These are phyloP conservation scores for Catharus bicknelli DNA, from an alignment of 2,113 vertebrate genomes.

Conservation along the genomic window DNA sequence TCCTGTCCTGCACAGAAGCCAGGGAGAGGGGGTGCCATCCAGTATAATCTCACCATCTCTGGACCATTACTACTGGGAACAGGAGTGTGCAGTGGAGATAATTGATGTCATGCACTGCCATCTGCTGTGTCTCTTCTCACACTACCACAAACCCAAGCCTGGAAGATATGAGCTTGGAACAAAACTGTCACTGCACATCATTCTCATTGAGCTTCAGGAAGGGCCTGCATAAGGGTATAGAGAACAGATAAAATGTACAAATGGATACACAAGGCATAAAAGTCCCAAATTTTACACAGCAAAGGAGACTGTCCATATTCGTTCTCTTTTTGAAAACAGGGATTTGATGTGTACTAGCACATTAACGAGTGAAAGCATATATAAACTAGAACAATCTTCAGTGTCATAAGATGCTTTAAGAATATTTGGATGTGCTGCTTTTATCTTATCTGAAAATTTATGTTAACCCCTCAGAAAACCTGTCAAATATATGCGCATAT, in stretches of 20 bases:
- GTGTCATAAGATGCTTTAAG: neutral
- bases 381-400: neutral
- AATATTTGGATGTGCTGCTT: neutral
- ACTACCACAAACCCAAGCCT: slow-evolving; percentile 4
- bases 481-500: neutral
- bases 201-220: neutral
- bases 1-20: neutral
- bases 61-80: neutral
- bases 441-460: neutral
- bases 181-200: neutral
- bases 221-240: neutral
- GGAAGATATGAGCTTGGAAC: neutral
- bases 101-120: slow-evolving; percentile 71
- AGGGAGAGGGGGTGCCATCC: neutral
- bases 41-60: neutral
- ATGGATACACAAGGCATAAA: neutral
- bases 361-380: neutral
- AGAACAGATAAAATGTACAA: neutral
- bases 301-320: neutral
- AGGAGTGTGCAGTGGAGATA: neutral
- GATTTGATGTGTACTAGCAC: neutral
- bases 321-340: neutral
- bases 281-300: neutral
- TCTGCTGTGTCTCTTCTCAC: slow-evolving; percentile 67
- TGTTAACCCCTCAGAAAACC: neutral